Conservation (phyloP, 92 coral and sea anemone species). For the Zoanthus sociatus region DNA sequence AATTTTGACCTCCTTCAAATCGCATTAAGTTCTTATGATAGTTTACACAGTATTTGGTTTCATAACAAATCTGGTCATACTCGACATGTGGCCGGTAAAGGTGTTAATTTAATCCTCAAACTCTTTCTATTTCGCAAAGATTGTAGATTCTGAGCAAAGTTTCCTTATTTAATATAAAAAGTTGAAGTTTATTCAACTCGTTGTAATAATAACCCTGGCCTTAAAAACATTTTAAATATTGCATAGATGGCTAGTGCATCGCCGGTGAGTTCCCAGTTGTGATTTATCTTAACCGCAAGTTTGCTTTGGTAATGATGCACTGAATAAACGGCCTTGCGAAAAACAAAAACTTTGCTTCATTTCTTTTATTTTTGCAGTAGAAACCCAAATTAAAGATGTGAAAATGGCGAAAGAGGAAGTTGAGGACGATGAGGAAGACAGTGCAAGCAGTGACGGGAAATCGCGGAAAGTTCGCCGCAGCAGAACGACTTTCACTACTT, state of each 20-base stretch:
- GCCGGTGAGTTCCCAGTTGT: background rate
- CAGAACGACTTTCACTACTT: slow-evolving; percentile 96
- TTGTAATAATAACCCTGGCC: background rate
- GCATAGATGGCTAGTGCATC: background rate
- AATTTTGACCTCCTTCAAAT: slow-evolving; percentile 54
- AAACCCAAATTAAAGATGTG: slow-evolving; percentile 48
- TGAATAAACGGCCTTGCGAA: slow-evolving; percentile 10
- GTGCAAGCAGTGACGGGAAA: slow-evolving; percentile 75
- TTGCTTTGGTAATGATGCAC: slow-evolving; percentile 14
- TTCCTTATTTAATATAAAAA: background rate
- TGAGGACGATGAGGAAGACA: slow-evolving; percentile 52
- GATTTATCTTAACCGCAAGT: slow-evolving; percentile 3
- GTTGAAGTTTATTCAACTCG: background rate
- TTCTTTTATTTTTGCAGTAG: slow-evolving; percentile 12
- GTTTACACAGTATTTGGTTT: slow-evolving; percentile 74
- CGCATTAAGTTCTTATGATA: slow-evolving; percentile 64
- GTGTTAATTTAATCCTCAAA: slow-evolving; percentile 73
- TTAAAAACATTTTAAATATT: background rate
- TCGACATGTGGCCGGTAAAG: slow-evolving; percentile 60
- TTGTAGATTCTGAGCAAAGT: slow-evolving; percentile 21
- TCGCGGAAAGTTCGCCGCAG: slow-evolving; percentile 92
- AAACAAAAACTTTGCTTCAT: background rate
- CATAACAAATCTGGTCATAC: slow-evolving; percentile 50
- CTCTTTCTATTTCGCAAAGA: slow-evolving; percentile 30
- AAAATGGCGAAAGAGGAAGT: slow-evolving; percentile 51